phyloP scores from a whole-genome alignment of 2,888 invertebrate species.

The Calameuta filiformis region DNA sequence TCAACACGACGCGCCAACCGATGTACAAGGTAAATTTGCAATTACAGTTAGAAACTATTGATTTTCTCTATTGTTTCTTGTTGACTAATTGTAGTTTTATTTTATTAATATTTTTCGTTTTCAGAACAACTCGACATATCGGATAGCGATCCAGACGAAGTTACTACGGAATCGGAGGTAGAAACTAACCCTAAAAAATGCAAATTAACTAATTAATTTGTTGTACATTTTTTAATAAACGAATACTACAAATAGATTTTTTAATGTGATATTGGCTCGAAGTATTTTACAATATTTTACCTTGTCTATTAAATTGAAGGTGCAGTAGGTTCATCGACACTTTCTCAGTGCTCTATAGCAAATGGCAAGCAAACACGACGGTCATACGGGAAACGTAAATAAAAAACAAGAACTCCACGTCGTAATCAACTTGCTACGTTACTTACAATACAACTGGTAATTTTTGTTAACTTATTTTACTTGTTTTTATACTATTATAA shows the following conservation, averaged over 20 bases:
- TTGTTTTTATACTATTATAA: not conserved
- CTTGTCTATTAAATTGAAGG: not conserved
- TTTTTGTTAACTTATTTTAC: not conserved
- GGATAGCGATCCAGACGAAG: conserved; percentile 39
- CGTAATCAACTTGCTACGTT: not conserved
- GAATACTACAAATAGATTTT: not conserved
- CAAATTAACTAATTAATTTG: conserved; percentile 35
- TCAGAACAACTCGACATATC: conserved; percentile 35
- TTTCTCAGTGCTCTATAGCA: not conserved
- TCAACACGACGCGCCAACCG: not conserved
- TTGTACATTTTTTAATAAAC: not conserved
- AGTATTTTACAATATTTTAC: not conserved
- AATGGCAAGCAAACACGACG: not conserved
- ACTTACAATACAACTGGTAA: not conserved
- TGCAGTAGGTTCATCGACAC: not conserved
- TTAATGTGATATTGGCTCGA: not conserved
- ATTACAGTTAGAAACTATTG: not conserved
- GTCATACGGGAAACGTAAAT: not conserved
- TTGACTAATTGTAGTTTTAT: not conserved
- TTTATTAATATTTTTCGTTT: conserved; percentile 26
- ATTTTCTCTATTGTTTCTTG: not conserved
- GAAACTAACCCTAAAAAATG: conserved; percentile 49
- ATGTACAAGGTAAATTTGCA: not conserved
- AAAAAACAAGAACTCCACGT: not conserved
- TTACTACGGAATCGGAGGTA: conserved; percentile 29